Percentiles rank a stretch among this genome's conserved stretches.
Conservation (phyloP, 2,113 vertebrate species). For the Indicator indicator region DNA sequence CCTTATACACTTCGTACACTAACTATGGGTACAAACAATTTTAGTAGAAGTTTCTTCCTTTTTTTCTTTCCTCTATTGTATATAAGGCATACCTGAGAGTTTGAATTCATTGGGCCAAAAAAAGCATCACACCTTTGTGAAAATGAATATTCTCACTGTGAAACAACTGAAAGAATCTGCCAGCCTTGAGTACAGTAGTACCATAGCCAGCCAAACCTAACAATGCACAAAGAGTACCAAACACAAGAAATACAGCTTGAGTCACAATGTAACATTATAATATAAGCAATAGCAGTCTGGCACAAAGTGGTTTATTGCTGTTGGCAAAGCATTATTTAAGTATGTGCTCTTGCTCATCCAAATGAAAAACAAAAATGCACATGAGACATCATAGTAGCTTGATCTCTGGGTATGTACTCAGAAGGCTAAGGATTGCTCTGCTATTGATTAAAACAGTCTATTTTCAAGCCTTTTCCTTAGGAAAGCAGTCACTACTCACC, state of each 20-base stretch:
- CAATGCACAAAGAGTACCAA: background rate
- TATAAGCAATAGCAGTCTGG: conserved; percentile 29
- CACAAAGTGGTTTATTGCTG: conserved; percentile 42
- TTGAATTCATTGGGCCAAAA: background rate
- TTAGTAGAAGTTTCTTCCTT: background rate
- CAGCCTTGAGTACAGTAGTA: background rate
- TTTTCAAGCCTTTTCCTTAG: background rate
- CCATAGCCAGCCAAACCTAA: conserved; percentile 18
- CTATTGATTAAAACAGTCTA: background rate
- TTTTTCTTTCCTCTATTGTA: background rate
- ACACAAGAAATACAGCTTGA: conserved; percentile 13
- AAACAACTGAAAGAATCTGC: conserved; percentile 23
- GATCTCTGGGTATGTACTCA: background rate
- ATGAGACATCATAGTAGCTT: conserved; percentile 16
- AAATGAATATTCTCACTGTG: conserved; percentile 6
- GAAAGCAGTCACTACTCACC: background rate
- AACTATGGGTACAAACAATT: background rate
- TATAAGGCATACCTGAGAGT: background rate
- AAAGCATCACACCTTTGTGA: background rate
- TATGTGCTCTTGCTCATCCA: conserved; percentile 6
- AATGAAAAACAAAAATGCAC: conserved; percentile 14
- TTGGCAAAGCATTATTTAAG: conserved; percentile 28
- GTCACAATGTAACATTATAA: background rate
- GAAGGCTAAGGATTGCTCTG: background rate
- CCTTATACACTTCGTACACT: background rate